Conservation (phyloP, 2,113 vertebrate genomes). For the Caranx ignobilis region DNA sequence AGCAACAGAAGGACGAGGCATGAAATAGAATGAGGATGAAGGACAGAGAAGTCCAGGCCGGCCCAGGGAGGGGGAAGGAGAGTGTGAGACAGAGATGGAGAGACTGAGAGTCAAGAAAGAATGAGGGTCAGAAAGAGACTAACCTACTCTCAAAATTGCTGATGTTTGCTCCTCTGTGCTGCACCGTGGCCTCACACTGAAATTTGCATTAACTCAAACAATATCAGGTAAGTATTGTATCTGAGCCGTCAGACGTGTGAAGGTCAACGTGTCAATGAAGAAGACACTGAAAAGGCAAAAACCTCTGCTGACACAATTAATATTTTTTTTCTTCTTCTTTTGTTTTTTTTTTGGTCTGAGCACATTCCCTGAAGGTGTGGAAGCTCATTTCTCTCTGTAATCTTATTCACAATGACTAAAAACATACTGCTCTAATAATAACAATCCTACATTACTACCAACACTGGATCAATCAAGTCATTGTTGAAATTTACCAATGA, state of each 20-base stretch:
- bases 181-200: constrained; percentile 47
- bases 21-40: constrained; percentile 84
- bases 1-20: constrained; percentile 79
- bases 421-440: not conserved
- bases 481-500: not conserved
- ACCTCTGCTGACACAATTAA: not conserved
- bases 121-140: constrained; percentile 79
- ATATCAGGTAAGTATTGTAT: constrained; percentile 57
- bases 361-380: not conserved
- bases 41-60: constrained; percentile 75
- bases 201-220: constrained; percentile 73
- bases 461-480: not conserved
- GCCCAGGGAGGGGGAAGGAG: constrained; percentile 57
- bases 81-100: constrained; percentile 78
- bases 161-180: constrained; percentile 68
- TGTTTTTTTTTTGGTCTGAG: not conserved
- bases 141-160: constrained; percentile 77
- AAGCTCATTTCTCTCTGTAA: not conserved
- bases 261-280: constrained; percentile 41
- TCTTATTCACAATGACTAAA: not conserved
- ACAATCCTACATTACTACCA: not conserved
- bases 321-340: not conserved
- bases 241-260: constrained; percentile 41
- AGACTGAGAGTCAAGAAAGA: constrained; percentile 72
- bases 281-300: constrained; percentile 19